These are phyloP conservation scores for Scaptomyza reducta DNA, from an alignment of 2,888 invertebrate genomes.

Conservation along the genomic window DNA sequence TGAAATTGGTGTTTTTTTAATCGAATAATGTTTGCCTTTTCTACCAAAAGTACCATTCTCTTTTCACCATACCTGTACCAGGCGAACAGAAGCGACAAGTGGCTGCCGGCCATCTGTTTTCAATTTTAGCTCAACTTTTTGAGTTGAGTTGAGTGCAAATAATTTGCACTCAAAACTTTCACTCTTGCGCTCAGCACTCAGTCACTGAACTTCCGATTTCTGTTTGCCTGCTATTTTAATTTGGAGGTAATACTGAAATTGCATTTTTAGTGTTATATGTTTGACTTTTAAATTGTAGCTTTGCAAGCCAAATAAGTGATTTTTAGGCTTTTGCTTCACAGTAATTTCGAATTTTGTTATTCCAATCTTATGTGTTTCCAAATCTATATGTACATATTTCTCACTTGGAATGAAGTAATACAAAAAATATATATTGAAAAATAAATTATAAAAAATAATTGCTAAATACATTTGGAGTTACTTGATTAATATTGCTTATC, in stretches of 20 bases:
- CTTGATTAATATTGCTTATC: too few relatives aligned
- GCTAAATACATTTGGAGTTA: too few relatives aligned
- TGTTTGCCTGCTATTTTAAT: not conserved
- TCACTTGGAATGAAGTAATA: too few relatives aligned
- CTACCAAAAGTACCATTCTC: not conserved
- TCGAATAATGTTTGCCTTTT: not conserved
- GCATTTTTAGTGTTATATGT: not conserved
- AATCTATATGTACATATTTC: too few relatives aligned
- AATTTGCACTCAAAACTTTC: constrained; percentile 3
- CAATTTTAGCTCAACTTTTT: not conserved
- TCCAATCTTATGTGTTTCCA: too few relatives aligned
- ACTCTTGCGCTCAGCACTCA: not conserved
- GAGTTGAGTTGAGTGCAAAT: constrained; percentile 6
- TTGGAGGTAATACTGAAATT: not conserved
- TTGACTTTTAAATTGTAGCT: too few relatives aligned
- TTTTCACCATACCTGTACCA: constrained; percentile 2
- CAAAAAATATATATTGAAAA: too few relatives aligned
- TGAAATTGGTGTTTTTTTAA: not conserved
- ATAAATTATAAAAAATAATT: too few relatives aligned
- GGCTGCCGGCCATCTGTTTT: not conserved
- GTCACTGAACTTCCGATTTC: too few relatives aligned
- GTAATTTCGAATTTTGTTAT: too few relatives aligned
- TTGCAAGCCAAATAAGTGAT: too few relatives aligned
- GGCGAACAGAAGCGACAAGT: not conserved
- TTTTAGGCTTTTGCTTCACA: too few relatives aligned